Evolutionary conservation across 2,888 invertebrate genomes (phyloP).

Genomic region (Octonoba sinensis): DNA sequence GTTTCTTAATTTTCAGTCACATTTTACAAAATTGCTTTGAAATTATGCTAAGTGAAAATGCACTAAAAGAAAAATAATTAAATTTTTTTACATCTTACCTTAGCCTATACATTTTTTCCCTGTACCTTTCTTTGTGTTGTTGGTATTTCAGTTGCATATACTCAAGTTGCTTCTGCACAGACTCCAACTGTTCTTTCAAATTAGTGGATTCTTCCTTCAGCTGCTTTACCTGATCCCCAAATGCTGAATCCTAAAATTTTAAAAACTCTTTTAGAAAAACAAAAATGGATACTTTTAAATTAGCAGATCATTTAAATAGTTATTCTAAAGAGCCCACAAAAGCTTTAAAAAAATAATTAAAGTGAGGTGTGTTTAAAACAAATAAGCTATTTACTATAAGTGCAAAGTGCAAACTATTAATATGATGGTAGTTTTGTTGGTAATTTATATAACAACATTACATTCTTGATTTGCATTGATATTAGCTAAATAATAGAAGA

Average conservation of each 20-base stretch:
- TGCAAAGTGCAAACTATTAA: no score
- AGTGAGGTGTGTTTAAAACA: no score
- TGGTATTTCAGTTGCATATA: conserved; percentile 62
- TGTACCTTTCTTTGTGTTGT: conserved; percentile 62
- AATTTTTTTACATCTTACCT: conserved; percentile 40
- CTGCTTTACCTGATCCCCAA: conserved; percentile 65
- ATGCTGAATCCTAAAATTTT: conserved; percentile 42
- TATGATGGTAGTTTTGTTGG: no score
- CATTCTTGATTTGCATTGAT: no score
- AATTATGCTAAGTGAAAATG: no score
- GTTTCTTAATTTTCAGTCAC: no score
- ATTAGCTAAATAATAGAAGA: no score
- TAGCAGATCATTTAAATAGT: background rate
- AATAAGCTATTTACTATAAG: no score
- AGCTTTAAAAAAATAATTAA: no score
- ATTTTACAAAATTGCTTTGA: no score
- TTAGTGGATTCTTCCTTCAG: conserved; percentile 59
- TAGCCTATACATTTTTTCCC: conserved; percentile 62
- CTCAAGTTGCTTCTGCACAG: conserved; percentile 62
- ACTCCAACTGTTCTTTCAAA: conserved; percentile 63
- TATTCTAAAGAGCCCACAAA: background rate
- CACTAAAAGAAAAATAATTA: background rate
- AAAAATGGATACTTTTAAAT: background rate
- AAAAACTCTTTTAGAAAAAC: no score
- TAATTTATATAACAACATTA: no score